These are phyloP conservation scores for Neopipo cinnamomea DNA, from an alignment of 2,113 vertebrate species.

Conservation along the genomic window DNA sequence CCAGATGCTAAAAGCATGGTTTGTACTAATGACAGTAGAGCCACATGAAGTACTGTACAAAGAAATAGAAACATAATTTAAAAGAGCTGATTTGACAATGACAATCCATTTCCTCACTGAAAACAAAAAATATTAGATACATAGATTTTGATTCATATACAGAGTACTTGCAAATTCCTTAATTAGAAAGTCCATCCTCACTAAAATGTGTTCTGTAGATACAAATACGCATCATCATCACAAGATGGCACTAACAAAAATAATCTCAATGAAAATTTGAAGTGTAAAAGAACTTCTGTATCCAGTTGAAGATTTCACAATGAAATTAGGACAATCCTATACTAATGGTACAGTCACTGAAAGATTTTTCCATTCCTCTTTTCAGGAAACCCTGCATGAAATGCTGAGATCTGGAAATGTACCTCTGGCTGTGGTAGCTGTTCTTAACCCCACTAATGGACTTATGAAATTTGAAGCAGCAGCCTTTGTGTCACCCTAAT, in stretches of 20 bases:
- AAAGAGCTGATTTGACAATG: neutral
- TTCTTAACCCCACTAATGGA: neutral
- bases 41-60: neutral
- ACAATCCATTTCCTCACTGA: neutral
- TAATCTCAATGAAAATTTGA: neutral
- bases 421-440: neutral
- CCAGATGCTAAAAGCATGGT: constrained; percentile 48
- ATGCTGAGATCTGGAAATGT: neutral
- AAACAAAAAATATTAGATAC: neutral
- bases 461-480: neutral
- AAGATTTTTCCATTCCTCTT: neutral
- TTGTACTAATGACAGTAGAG: constrained; percentile 1
- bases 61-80: neutral
- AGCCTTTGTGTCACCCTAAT: neutral
- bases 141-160: neutral
- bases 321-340: neutral
- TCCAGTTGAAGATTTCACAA: neutral
- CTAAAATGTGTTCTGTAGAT: neutral
- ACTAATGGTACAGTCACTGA: neutral
- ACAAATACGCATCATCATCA: neutral
- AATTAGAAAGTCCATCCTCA: neutral
- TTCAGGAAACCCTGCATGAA: neutral
- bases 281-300: neutral
- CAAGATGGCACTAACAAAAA: neutral
- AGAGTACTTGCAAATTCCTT: neutral